These are phyloP conservation scores for Acromyrmex charruanus DNA, from an alignment of 1,140 invertebrate genomes.

Conservation along the genomic window DNA sequence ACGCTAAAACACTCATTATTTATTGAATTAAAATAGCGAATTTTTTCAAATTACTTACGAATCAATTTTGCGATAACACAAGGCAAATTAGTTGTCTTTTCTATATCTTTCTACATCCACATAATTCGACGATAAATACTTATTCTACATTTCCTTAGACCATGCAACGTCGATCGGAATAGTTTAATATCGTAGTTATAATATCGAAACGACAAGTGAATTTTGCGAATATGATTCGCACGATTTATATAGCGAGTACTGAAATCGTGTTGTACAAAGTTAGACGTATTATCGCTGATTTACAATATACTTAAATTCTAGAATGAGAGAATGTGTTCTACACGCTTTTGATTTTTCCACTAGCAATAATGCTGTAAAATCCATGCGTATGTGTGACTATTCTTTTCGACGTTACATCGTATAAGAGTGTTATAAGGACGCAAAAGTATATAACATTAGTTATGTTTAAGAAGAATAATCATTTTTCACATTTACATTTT, in stretches of 20 bases:
- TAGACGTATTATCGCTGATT: slow-evolving; percentile 34
- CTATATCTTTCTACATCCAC: slow-evolving; percentile 11
- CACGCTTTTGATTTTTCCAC: slow-evolving; percentile 4
- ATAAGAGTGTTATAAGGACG: slow-evolving; percentile 28
- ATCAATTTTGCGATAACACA: neutral
- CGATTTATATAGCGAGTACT: neutral
- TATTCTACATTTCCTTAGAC: slow-evolving; percentile 2
- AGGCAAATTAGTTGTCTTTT: slow-evolving; percentile 2
- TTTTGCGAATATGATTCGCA: neutral
- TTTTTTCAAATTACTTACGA: slow-evolving; percentile 12
- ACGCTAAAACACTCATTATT: neutral
- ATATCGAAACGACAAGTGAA: slow-evolving; percentile 14
- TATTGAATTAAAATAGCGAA: slow-evolving; percentile 3
- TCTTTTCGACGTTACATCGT: slow-evolving; percentile 30
- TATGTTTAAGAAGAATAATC: neutral
- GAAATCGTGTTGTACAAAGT: slow-evolving; percentile 28
- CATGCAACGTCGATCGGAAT: slow-evolving; percentile 21
- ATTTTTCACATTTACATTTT: slow-evolving; percentile 16
- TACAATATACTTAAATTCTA: slow-evolving; percentile 14
- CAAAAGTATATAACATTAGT: slow-evolving; percentile 14
- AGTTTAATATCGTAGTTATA: slow-evolving; percentile 8
- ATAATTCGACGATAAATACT: slow-evolving; percentile 34
- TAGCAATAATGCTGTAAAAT: slow-evolving; percentile 5
- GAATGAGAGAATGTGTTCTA: neutral
- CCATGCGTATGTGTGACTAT: neutral